Evolutionary conservation across 1,140 invertebrate genomes (phyloP), one percentile per base, ranked within the genome.

Genomic region (Pseudobourletiella spinata): DNA sequence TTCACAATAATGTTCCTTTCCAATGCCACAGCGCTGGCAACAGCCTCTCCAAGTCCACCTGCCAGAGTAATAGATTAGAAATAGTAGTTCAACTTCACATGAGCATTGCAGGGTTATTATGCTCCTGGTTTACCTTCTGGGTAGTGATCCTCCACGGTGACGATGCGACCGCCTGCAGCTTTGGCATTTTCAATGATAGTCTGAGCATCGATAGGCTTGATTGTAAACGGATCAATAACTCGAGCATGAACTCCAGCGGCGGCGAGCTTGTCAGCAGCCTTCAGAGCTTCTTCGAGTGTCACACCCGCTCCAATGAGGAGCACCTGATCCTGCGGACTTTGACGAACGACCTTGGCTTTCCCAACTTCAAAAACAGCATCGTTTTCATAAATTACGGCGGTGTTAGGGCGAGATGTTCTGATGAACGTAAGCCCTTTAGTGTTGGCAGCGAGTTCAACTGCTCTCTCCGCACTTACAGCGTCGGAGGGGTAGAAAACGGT

Each of bases 91-190:
- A 52, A 58, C 25, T 50, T 39, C 32, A 57, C 56, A 42, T 29
- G 1, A 39, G n/a, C n/a, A 11, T 39, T 39, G 32, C 26, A 57
- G 3, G 51, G 42, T 15, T 77, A 75, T 71, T 39, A 8, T 39
- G 32, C 8, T 39, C 32, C n/a, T 39, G 32, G n/a, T 11, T 39
- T 68, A 89, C 88, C 91, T 78, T 92, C 86, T 46, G 86, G 81
- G 74, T 99, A 99, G 77, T 99, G 96, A 78, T 99, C 96, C 75
- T 99, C 96, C 3, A 97, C 91, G 28, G 93, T 93, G 44, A 99
- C 71, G 35, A 98, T 82, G 25, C 83, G 81, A 0, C 92, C 92
- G 32, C 86, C 87, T 61, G 82, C 85, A 51, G 86, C 83, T 51
- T 82, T 81, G 14, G 93, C 94, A 74, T 93, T 83, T 48, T 81